phyloP scores from a whole-genome alignment of 2,113 vertebrate species.

The Phylloscopus trochilus region DNA sequence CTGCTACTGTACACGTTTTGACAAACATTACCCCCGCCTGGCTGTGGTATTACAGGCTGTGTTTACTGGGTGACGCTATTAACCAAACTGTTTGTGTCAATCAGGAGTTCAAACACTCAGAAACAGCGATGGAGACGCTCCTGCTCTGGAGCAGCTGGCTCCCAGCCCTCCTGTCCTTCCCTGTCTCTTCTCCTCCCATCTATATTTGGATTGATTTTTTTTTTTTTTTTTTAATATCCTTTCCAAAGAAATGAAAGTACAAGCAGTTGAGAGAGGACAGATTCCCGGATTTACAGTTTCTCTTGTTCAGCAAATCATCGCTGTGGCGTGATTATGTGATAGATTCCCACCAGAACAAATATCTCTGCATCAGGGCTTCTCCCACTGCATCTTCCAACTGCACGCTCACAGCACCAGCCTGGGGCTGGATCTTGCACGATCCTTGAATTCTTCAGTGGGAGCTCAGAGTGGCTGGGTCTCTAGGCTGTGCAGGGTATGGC shows the following conservation, averaged over 20 bases:
- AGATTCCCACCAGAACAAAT: neutral
- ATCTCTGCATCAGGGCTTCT: neutral
- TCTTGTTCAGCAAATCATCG: neutral
- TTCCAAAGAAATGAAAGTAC: neutral
- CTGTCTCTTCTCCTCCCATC: neutral
- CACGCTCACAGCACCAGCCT: neutral
- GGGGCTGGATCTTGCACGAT: neutral
- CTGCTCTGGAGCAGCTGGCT: neutral
- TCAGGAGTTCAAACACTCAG: conserved; percentile 26
- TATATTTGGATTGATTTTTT: neutral
- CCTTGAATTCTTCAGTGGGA: neutral
- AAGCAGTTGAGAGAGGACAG: neutral
- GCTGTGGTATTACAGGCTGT: neutral
- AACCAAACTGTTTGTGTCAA: conserved; percentile 19
- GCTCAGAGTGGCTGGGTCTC: neutral
- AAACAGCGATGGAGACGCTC: neutral
- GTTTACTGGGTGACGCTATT: neutral
- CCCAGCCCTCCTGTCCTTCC: neutral
- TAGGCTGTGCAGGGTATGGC: neutral
- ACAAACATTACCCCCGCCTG: neutral
- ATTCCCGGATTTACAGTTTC: neutral
- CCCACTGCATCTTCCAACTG: neutral
- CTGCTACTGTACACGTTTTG: neutral
- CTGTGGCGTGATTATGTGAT: neutral
- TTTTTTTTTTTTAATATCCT: neutral